Evolutionary conservation across 2,113 vertebrate species (phyloP), one percentile per base, ranked within the genome.

Genomic region (Brachionichthys hirsutus): DNA sequence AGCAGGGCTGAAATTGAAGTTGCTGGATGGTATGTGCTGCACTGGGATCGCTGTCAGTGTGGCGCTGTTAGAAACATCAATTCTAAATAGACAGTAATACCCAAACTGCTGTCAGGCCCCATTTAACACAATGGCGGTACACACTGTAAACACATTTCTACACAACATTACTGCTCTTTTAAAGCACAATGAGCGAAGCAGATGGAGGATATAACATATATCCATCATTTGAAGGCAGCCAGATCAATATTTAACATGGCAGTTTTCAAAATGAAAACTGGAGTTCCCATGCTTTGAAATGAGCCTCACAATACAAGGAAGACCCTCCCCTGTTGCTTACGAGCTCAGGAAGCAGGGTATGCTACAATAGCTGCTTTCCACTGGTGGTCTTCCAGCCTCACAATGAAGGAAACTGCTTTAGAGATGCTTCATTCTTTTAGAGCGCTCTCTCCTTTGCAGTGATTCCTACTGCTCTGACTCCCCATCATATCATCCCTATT

Each of bases 321-420:
- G 84, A n/a, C 93, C 93, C 80, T 94, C 93, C 15, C 94, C 92
- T 0, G 94, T 92, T 0, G 94, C 94, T 78, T 94, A 93, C 48
- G 95, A 92, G 9, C 94, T 95, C n/a, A 95, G 89, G 65, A 96
- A 96, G 9, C 93, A 92, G n/a, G n/a, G 94, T 95, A 8, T 92
- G 91, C 0, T 92, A 91, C 94, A 49, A 94, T 92, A 0, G 92
- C 7, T 1, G 0, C 3, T 35, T 62, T 47, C 38, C 44, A 63
- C 18, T 30, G 9, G 4, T 30, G 24, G 24, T 30, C 1, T 8
- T 30, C 24, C 24, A 30, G 8, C 24, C 24, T 30, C 24, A 30
- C 4, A 30, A 30, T 30, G 24, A 30, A 30, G 24, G 8, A 30
- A 30, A 30, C 24, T 30, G 24, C 24, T 30, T 30, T 30, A 6